These are phyloP conservation scores for Eupelmus urozonus DNA, from an alignment of 2,888 invertebrate genomes.

Conservation along the genomic window DNA sequence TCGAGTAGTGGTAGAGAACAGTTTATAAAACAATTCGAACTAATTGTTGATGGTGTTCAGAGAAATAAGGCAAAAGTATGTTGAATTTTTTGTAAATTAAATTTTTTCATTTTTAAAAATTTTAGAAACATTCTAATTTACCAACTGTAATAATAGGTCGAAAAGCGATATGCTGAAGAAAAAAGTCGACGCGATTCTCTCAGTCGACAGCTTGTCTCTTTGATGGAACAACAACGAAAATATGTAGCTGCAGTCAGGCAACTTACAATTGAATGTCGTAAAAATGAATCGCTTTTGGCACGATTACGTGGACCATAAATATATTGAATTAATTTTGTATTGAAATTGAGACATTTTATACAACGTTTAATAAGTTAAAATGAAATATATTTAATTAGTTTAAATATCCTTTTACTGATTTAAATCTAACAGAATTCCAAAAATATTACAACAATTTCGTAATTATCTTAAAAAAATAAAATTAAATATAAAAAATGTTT, in stretches of 20 bases:
- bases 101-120: no score
- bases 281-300: slow-evolving; percentile 81
- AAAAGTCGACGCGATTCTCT: slow-evolving; percentile 84
- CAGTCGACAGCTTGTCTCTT: slow-evolving; percentile 80
- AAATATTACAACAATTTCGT: no score
- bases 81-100: not conserved
- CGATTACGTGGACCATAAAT: slow-evolving; percentile 71
- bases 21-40: slow-evolving; percentile 93
- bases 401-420: no score
- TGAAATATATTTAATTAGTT: no score
- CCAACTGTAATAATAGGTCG: slow-evolving; percentile 71
- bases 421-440: no score
- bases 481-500: no score
- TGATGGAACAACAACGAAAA: slow-evolving; percentile 85
- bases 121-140: slow-evolving; percentile 8
- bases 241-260: slow-evolving; percentile 88
- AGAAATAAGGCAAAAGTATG: slow-evolving; percentile 88
- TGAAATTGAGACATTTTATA: no score
- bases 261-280: slow-evolving; percentile 86
- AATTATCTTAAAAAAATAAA: no score
- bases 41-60: slow-evolving; percentile 93
- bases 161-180: slow-evolving; percentile 82
- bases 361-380: no score
- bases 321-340: not conserved
- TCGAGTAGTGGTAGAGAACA: slow-evolving; percentile 89